phyloP scores from a whole-genome alignment of 2,888 invertebrate genomes.

The Leptodirus hochenwartii region DNA sequence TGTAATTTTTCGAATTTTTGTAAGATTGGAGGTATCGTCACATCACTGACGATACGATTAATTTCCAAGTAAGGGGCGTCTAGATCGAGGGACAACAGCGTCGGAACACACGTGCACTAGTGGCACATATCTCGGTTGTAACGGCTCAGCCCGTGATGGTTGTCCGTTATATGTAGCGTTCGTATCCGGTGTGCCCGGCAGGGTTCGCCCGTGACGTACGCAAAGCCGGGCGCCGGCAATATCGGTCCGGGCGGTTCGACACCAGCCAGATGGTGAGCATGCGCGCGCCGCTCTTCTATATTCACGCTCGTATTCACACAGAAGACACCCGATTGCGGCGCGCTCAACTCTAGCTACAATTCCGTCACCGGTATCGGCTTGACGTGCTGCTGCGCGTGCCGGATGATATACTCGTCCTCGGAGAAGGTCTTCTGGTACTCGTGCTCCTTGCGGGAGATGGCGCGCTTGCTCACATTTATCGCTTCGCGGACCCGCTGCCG shows the following conservation, averaged over 20 bases:
- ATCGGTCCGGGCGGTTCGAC: constrained; percentile 36
- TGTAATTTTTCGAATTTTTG: too few relatives aligned
- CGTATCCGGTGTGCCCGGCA: constrained; percentile 33
- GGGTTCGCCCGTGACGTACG: constrained; percentile 51
- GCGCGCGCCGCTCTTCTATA: constrained; percentile 25
- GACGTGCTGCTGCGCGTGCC: constrained; percentile 36
- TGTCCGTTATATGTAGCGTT: too few relatives aligned
- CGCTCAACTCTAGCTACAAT: constrained; percentile 92
- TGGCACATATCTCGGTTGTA: too few relatives aligned
- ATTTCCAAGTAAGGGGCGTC: too few relatives aligned
- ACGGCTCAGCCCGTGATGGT: constrained; percentile 9
- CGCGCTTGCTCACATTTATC: constrained; percentile 59
- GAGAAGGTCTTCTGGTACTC: constrained; percentile 83
- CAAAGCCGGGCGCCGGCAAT: constrained; percentile 55
- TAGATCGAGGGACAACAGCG: too few relatives aligned
- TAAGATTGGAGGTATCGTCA: too few relatives aligned
- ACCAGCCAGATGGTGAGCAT: too few relatives aligned
- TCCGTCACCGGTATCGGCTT: constrained; percentile 77
- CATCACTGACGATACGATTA: too few relatives aligned
- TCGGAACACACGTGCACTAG: too few relatives aligned
- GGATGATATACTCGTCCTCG: constrained; percentile 68
- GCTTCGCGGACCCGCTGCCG: constrained; percentile 64
- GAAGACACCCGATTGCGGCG: constrained; percentile 58
- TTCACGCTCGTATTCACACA: constrained; percentile 34
- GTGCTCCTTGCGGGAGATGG: constrained; percentile 58